These are phyloP conservation scores for Paralvinella palmiformis DNA, from an alignment of 1,140 invertebrate genomes.

Conservation along the genomic window DNA sequence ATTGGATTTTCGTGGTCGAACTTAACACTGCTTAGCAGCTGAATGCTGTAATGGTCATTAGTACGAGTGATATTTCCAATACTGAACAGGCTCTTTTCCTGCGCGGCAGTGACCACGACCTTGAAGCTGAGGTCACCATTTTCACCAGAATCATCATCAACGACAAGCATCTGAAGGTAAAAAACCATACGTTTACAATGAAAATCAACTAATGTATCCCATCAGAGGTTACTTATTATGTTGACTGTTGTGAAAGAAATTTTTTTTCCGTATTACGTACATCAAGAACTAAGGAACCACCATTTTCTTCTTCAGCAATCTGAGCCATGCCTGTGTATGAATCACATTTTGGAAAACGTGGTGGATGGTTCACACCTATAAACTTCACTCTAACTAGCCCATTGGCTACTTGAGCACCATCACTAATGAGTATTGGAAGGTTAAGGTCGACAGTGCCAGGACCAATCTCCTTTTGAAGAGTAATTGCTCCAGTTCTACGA, in stretches of 20 bases:
- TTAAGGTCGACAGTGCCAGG: not conserved
- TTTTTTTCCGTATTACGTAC: no score
- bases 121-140: conserved; percentile 10
- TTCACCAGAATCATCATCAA: conserved; percentile 11
- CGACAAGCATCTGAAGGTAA: not conserved
- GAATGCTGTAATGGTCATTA: no score
- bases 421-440: conserved; percentile 5
- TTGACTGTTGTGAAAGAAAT: no score
- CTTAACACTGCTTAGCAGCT: no score
- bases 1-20: conserved; percentile 9
- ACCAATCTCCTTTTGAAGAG: not conserved
- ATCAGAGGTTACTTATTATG: no score
- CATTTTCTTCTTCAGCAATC: not conserved
- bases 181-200: no score
- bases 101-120: not conserved
- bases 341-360: conserved; percentile 15
- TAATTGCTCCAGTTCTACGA: conserved; percentile 4
- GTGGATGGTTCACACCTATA: conserved; percentile 18
- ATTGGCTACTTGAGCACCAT: not conserved
- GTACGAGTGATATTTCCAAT: no score
- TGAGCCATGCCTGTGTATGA: not conserved
- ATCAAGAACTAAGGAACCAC: not conserved
- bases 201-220: no score
- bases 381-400: not conserved
- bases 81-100: no score